A percentile compares a stretch with the other conserved stretches of the same genome.
Conservation (phyloP, 2,113 vertebrate species). For the Elaphurus davidianus region DNA sequence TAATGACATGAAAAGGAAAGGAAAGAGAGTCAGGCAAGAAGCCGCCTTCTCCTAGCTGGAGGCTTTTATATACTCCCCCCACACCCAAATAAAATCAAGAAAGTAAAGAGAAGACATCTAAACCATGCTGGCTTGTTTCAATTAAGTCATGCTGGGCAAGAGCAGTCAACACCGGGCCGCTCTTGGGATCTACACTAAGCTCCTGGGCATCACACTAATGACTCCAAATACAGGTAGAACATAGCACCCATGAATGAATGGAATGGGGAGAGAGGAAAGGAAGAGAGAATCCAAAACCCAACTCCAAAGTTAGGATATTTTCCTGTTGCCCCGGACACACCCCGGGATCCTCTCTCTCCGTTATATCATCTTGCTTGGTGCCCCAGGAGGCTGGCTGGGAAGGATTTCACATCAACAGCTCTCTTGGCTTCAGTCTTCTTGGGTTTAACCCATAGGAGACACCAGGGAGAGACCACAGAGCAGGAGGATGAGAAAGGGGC, state of each 20-base stretch:
- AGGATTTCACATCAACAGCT: background rate
- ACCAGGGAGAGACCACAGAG: background rate
- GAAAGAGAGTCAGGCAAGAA: background rate
- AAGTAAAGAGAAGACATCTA: background rate
- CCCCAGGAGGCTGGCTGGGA: background rate
- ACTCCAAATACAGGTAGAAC: background rate
- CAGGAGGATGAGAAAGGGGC: background rate
- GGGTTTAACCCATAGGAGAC: background rate
- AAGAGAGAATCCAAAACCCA: background rate
- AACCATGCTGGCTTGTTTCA: background rate
- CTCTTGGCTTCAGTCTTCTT: background rate
- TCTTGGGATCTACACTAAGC: background rate
- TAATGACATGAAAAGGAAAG: background rate
- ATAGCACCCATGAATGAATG: background rate
- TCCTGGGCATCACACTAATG: background rate
- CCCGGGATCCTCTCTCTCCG: background rate
- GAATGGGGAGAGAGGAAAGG: background rate
- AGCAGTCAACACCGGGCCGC: background rate
- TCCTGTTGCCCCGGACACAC: background rate
- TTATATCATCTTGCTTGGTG: background rate
- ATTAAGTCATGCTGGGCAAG: background rate
- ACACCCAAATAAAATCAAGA: background rate
- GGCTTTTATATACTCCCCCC: background rate
- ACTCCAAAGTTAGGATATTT: background rate
- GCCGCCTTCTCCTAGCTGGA: background rate